Base-by-base conservation (phyloP, 2,113 vertebrate genomes). In the Oreotragus oreotragus region DNA sequence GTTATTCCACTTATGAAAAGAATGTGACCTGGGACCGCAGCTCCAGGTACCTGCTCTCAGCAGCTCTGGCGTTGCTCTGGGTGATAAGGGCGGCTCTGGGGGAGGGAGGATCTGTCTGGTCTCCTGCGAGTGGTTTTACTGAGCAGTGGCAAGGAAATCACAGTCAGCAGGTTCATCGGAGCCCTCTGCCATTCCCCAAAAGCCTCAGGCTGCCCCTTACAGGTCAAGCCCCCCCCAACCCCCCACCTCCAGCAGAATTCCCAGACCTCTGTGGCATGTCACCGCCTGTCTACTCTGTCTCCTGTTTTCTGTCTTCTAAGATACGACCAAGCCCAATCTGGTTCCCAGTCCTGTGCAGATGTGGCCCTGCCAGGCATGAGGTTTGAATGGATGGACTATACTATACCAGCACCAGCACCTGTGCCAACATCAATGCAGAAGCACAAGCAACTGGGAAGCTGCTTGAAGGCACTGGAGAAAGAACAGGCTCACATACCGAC, bases 1-100 rank as follows among this genome's bases (percentile, higher is more conserved):
- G 98, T 97, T 98, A 99, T 99, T 91, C 96, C 89, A 98, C 0
- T 81, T 98, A 99, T 98, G 99, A 94, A 8, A 99, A 97, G 99
- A 99, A 99, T 99, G 98, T 94, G 98, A 97, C 98, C 98, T 60
- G 96, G 85, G 94, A 97, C 96, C 87, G 51, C 66, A 84, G 98
- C 97, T 98, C 98, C 98, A 98, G 98, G 98, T 98, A 9, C 96
- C 96, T 97, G 97, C 98, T 97, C 94, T 97, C 97, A 73, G 96
- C 95, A 28, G 2, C 95, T 62, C 98, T 97, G 95, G 47, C 58
- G 86, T 96, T 58, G 96, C 98, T 98, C 95, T 96, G 76, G 55
- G 76, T 92, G 98, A 98, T 98, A 98, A 98, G 91, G 96, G 95
- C 0, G 0, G 84, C 73, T 91, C 60, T 87, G 88, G 84, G 57